Evolutionary conservation across 1,140 invertebrate species (phyloP), one percentile per base, ranked within the genome.

Genomic region (Pseudobourletiella spinata): DNA sequence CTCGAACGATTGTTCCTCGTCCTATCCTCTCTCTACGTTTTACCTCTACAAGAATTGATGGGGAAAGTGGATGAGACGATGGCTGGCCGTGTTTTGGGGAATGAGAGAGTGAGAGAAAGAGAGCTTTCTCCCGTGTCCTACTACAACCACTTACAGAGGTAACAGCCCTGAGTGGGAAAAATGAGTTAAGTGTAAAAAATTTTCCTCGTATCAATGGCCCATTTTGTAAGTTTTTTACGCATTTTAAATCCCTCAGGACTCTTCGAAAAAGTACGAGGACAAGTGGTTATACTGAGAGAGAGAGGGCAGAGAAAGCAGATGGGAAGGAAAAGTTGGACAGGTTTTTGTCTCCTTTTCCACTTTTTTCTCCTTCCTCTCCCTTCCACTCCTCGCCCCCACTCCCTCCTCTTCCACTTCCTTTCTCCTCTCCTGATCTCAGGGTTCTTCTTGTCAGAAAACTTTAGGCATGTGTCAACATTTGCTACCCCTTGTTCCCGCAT

Each of bases 361-460:
- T 32, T 32, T 56, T 18, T 30, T 57, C 39, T 39, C 32, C n/a
- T 42, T 57, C 28, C 39, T 30, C 25, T 57, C 54, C 25, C 39
- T 57, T 57, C 54, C 30, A 35, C 42, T 39, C 32, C 54, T 29
- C 24, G 28, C 26, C 24, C 30, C 42, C 54, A 16, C 39, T 57
- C 20, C 18, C 54, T 57, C 46, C 32, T 57, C 42, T 57, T n/a
- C 30, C 39, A 57, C 25, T 57, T 28, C 26, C 35, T 54, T 50
- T 25, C 26, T 54, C 25, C 25, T 16, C 15, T 54, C 22, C 11
- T 32, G 11, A n/a, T 20, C 51, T 30, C 51, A 29, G 16, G 26
- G 28, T 20, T n/a, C n/a, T n/a, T n/a, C n/a, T n/a, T n/a, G n/a
- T n/a, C n/a, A n/a, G n/a, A n/a, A n/a, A n/a, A n/a, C n/a, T n/a